Conservation (phyloP, 2,888 invertebrate genomes). For the Druceiella hillmani region DNA sequence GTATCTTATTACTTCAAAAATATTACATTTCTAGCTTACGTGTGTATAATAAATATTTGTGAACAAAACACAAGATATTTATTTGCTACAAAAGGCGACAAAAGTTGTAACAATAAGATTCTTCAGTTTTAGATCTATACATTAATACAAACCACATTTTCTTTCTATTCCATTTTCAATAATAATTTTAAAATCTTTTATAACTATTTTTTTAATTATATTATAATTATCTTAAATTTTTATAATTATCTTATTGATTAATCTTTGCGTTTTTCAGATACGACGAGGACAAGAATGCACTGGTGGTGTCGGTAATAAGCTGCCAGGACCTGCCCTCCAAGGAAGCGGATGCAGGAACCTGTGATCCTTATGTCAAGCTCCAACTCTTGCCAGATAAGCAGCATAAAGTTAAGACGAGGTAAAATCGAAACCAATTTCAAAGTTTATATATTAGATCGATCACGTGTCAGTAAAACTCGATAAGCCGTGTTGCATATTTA, state of each 20-base stretch:
- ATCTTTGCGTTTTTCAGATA: conserved; percentile 53
- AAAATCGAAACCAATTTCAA: no score
- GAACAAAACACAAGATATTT: no score
- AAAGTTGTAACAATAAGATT: no score
- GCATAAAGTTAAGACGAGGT: conserved; percentile 91
- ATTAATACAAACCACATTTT: conserved; percentile 4
- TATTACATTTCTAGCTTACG: no score
- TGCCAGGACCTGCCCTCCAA: conserved; percentile 85
- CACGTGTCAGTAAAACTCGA: no score
- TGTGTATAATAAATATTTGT: no score
- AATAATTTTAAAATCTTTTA: background rate
- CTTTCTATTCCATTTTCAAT: conserved; percentile 3
- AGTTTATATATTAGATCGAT: no score
- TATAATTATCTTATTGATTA: conserved; percentile 1
- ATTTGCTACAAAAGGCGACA: no score
- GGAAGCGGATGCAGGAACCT: conserved; percentile 72
- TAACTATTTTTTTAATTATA: background rate
- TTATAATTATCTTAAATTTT: conserved; percentile 1
- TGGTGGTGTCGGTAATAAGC: conserved; percentile 87
- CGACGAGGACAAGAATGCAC: conserved; percentile 82
- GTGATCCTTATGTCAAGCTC: conserved; percentile 96
- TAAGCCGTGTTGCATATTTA: no score
- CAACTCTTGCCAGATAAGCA: conserved; percentile 96
- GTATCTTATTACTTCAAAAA: no score
- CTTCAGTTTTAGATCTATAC: no score